A percentile compares a stretch with the other conserved stretches of the same genome.
These are phyloP conservation scores for Lota lota DNA, from an alignment of 2,113 vertebrate genomes.

Conservation along the genomic window DNA sequence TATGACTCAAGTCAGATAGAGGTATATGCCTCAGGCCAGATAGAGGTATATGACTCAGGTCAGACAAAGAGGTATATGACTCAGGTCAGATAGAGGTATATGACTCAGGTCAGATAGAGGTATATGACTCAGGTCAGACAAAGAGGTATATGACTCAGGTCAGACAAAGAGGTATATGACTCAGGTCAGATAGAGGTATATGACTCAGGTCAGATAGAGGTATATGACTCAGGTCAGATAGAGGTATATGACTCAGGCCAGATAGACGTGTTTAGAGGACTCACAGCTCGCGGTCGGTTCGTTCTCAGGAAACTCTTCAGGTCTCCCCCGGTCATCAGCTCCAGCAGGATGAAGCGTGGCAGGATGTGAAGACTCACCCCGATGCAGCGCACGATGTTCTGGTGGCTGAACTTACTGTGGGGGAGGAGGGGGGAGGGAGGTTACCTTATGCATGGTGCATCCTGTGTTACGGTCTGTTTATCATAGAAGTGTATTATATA, in stretches of 20 bases:
- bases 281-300: constrained; percentile 81
- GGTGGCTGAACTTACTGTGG: constrained; percentile 86
- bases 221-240: too few species aligned
- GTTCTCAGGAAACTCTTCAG: constrained; percentile 91
- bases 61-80: neutral
- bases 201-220: too few species aligned
- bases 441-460: neutral
- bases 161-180: too few species aligned
- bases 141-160: too few species aligned
- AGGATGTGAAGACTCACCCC: constrained; percentile 86
- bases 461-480: too few species aligned
- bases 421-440: constrained; percentile 9
- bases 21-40: too few species aligned
- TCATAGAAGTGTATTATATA: neutral
- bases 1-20: too few species aligned
- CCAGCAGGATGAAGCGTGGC: constrained; percentile 87
- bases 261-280: constrained; percentile 34
- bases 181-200: too few species aligned
- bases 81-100: too few species aligned
- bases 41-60: neutral
- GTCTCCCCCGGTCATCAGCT: constrained; percentile 92
- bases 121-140: too few species aligned
- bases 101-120: too few species aligned
- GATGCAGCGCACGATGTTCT: constrained; percentile 85
- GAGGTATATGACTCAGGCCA: neutral